Evolutionary conservation across 92 coral and sea anemone genomes (phyloP).

Genomic region (Actinernus sp.): DNA sequence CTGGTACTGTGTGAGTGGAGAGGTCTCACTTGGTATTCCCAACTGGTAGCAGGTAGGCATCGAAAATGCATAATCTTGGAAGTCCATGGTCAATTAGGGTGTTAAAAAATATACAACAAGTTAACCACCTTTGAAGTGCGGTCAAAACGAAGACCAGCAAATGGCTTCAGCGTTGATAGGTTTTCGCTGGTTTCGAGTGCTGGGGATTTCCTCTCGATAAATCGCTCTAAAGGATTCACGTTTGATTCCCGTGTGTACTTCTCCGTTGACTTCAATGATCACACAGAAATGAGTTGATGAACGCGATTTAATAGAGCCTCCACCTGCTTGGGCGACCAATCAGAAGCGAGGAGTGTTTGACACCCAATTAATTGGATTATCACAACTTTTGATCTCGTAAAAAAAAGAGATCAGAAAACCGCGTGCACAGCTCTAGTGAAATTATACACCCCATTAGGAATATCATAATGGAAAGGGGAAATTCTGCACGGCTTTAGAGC

Average conservation of each 20-base stretch:
- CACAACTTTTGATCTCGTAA: conserved; percentile 89
- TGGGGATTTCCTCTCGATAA: background rate
- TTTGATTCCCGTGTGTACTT: conserved; percentile 25
- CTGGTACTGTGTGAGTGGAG: conserved; percentile 66
- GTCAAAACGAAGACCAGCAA: no score
- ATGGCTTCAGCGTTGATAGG: background rate
- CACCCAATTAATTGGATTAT: conserved; percentile 97
- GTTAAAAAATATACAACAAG: no score
- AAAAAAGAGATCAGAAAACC: conserved; percentile 72
- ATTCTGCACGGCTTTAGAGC: no score
- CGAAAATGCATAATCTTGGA: conserved; percentile 88
- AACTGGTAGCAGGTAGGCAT: conserved; percentile 99
- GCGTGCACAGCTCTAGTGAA: conserved; percentile 71
- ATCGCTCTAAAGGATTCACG: conserved; percentile 12
- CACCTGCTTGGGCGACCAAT: conserved; percentile 93
- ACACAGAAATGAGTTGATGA: conserved; percentile 79
- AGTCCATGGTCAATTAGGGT: conserved; percentile 30
- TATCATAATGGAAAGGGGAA: conserved; percentile 48
- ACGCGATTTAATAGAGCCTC: conserved; percentile 89
- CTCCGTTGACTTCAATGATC: conserved; percentile 20
- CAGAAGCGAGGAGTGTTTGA: conserved; percentile 86
- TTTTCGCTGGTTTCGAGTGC: background rate
- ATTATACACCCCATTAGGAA: conserved; percentile 50
- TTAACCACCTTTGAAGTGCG: no score
- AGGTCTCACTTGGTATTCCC: conserved; percentile 95